These are phyloP conservation scores for Telmatherina bonti DNA, from an alignment of 2,797 vertebrate genomes.

Conservation along the genomic window DNA sequence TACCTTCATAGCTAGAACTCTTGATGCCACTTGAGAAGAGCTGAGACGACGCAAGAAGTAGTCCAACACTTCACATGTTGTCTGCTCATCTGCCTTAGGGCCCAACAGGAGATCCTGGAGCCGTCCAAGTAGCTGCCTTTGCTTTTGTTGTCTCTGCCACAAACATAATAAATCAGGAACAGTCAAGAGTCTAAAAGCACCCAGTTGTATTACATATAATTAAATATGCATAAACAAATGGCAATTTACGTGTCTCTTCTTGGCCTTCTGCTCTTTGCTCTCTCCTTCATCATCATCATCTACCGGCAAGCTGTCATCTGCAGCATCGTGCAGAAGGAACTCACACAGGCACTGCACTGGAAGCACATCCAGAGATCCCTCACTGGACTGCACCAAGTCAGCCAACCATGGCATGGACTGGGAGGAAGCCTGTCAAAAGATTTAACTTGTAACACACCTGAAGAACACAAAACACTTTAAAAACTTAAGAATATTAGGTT, in stretches of 20 bases:
- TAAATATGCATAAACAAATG: neutral
- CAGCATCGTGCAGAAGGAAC: slow-evolving; percentile 96
- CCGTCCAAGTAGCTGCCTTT: slow-evolving; percentile 93
- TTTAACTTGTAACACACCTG: neutral
- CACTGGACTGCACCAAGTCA: slow-evolving; percentile 96
- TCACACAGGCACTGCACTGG: slow-evolving; percentile 98
- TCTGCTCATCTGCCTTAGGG: slow-evolving; percentile 95
- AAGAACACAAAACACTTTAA: neutral
- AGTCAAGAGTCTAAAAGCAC: neutral
- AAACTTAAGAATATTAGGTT: neutral
- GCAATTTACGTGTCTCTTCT: slow-evolving; percentile 89
- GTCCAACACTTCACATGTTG: slow-evolving; percentile 96
- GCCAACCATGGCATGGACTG: slow-evolving; percentile 99
- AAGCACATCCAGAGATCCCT: slow-evolving; percentile 96
- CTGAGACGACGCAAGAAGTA: slow-evolving; percentile 97
- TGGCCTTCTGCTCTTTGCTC: slow-evolving; percentile 95
- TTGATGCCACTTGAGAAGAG: slow-evolving; percentile 95
- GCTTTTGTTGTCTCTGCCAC: slow-evolving; percentile 94
- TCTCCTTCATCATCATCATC: slow-evolving; percentile 96
- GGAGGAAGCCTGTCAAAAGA: slow-evolving; percentile 90
- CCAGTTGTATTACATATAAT: neutral
- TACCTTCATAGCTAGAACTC: slow-evolving; percentile 98
- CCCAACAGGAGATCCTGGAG: slow-evolving; percentile 96
- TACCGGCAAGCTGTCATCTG: slow-evolving; percentile 85
- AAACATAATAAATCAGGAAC: neutral